Conservation (phyloP, 2,113 vertebrate species). For the Ramphastos sulfuratus region DNA sequence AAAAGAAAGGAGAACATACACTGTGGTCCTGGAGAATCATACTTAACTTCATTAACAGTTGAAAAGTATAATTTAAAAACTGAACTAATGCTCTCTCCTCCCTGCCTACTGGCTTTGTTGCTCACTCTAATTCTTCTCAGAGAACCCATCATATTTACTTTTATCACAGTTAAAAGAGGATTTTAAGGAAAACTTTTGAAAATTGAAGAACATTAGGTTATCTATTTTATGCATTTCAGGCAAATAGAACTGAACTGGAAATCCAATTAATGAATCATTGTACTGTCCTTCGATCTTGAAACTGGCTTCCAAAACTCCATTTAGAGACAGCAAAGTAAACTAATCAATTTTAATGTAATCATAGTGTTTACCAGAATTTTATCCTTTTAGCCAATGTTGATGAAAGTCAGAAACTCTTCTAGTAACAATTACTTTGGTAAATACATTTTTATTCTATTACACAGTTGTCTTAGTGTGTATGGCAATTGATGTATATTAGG, state of each 20-base stretch:
- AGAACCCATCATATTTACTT: neutral
- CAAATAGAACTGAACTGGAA: neutral
- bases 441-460: neutral
- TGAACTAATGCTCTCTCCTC: neutral
- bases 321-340: neutral
- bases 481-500: neutral
- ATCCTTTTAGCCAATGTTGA: neutral
- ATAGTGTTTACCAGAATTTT: neutral
- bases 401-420: neutral
- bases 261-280: neutral
- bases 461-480: neutral
- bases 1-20: slow-evolving; percentile 43
- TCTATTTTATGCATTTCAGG: neutral
- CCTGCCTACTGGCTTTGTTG: neutral
- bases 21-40: neutral
- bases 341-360: neutral
- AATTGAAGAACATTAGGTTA: neutral
- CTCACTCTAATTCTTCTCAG: neutral
- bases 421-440: neutral
- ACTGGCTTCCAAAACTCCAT: neutral
- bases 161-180: neutral
- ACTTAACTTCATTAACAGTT: neutral
- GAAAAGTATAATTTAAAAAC: neutral
- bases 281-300: neutral
- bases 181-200: neutral